Evolutionary conservation across 1,140 invertebrate species (phyloP).

Genomic region (Papilio helenus): DNA sequence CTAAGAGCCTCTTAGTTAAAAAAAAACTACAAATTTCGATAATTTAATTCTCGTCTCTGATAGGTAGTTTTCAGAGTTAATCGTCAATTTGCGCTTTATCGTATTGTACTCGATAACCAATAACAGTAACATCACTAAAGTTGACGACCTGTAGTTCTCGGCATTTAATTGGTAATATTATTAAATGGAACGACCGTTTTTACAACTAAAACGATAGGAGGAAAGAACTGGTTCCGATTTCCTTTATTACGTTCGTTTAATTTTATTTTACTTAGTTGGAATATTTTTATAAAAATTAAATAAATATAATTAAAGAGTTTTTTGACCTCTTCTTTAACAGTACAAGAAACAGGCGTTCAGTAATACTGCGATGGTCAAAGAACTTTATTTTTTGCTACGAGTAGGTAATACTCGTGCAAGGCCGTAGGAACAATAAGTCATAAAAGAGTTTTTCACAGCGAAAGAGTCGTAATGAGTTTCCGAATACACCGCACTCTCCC

Average conservation of each 20-base stretch:
- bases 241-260: constrained; percentile 72
- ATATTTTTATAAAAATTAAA: constrained; percentile 72
- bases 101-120: neutral
- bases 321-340: constrained; percentile 49
- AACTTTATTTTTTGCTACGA: constrained; percentile 47
- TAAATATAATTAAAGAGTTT: constrained; percentile 72
- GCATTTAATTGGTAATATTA: constrained; percentile 81
- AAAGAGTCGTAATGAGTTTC: constrained; percentile 73
- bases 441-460: constrained; percentile 72
- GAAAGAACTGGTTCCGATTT: constrained; percentile 72
- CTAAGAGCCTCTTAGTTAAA: neutral
- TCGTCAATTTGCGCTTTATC: neutral
- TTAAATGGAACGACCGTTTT: constrained; percentile 77
- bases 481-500: constrained; percentile 61
- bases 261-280: constrained; percentile 75
- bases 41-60: neutral
- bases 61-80: too few relatives aligned
- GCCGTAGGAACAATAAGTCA: constrained; percentile 74
- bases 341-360: constrained; percentile 44
- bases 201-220: constrained; percentile 79
- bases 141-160: constrained; percentile 72
- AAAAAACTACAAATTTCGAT: neutral
- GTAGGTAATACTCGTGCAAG: constrained; percentile 53
- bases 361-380: constrained; percentile 38
- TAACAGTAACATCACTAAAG: constrained; percentile 27